Evolutionary conservation across 1,140 invertebrate species (phyloP), one percentile per base, ranked within the genome.

Genomic region (Cotesia glomerata): DNA sequence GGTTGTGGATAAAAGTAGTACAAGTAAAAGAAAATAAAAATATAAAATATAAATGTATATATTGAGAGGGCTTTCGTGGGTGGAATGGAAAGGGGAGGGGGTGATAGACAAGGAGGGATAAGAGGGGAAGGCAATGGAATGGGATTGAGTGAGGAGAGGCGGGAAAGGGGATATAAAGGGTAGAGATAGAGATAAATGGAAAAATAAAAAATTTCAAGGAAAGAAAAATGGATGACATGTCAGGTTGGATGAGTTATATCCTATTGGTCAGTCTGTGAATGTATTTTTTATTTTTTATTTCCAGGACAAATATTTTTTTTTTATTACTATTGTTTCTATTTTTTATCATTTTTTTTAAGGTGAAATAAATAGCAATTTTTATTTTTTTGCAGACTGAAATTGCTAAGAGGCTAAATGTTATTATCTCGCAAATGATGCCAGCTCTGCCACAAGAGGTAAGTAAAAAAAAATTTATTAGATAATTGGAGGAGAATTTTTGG

Each of bases 371-470:
- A 9, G 39, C 39, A 3, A 9, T 45, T 45, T 45, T 39, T 39
- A 58, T 58, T 75, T 85, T 79, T 79, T 93, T 92, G 63, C 90
- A 97, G 95, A 97, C 95, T 82, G 96, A 98, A 89, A 97, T 98
- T 83, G 95, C 95, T 18, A 98, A 98, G 88, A 90, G 97, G 82
- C 88, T 98, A 79, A 97, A 94, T 88, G 94, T 93, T 76, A 97
- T 97, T 79, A 95, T 97, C 81, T 94, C 91, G 72, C 96, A 98
- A 88, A 91, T 98, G 76, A 90, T 98, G 77, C 95, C 96, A 71
- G 97, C 95, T 85, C 88, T 98, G 73, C 93, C 95, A 69, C 95
- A 96, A 89, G 96, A 97, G 83, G 85, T 85, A 81, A 86, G 84
- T 85, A 11, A 11, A 9, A 45, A 7, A 1, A 11, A 45, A 2